A percentile compares a stretch with the other conserved stretches of the same genome.
phyloP scores from a whole-genome alignment of 2,113 vertebrate genomes.

The Aplodontia rufa region DNA sequence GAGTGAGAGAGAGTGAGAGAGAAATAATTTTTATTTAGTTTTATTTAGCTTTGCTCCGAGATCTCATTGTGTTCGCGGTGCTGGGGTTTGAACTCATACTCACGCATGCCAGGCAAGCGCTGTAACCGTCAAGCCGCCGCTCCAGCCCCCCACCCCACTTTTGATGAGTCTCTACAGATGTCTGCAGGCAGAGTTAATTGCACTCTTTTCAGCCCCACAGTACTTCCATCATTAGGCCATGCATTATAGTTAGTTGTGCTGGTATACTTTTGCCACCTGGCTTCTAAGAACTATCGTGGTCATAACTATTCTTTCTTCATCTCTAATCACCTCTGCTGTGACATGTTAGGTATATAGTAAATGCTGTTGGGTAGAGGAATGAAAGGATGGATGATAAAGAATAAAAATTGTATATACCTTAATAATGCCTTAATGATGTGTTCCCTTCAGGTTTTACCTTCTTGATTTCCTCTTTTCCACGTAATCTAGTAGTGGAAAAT shows the following conservation, averaged over 20 bases:
- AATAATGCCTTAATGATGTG: not conserved
- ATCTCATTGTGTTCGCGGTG: no score
- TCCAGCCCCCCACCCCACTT: not conserved
- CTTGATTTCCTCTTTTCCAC: not conserved
- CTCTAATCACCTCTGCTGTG: not conserved
- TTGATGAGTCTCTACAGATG: not conserved
- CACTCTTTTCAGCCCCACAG: not conserved
- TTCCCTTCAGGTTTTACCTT: not conserved
- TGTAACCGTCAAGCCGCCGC: no score
- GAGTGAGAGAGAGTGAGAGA: no score
- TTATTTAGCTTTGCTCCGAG: no score
- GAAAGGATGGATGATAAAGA: not conserved
- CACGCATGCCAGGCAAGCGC: no score
- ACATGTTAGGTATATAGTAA: not conserved
- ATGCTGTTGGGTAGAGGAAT: not conserved
- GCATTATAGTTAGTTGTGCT: not conserved
- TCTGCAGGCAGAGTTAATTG: not conserved
- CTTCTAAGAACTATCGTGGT: not conserved
- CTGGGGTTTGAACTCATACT: no score
- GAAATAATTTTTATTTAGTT: no score
- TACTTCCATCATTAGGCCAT: not conserved
- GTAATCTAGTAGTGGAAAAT: not conserved
- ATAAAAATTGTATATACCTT: not conserved
- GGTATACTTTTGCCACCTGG: not conserved
- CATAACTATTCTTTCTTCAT: not conserved